These are phyloP conservation scores for Bufotes viridis DNA, from an alignment of 2,797 vertebrate species.

Conservation along the genomic window DNA sequence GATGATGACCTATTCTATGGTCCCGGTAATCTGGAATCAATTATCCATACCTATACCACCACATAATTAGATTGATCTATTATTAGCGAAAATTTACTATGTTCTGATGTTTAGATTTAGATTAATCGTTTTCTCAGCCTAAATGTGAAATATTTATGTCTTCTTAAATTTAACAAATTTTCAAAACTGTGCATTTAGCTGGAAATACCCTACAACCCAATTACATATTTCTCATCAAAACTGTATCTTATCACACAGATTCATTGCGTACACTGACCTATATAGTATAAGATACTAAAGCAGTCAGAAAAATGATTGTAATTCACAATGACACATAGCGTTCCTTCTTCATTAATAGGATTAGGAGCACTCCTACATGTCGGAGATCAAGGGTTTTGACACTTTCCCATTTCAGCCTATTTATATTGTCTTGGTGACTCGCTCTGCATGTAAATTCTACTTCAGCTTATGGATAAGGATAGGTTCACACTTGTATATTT, in stretches of 20 bases:
- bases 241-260: not conserved
- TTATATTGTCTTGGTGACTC: not conserved
- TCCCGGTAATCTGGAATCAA: conserved; percentile 79
- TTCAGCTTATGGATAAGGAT: not conserved
- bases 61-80: not conserved
- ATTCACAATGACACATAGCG: not conserved
- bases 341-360: not conserved
- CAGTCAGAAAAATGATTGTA: not conserved
- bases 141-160: not conserved
- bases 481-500: not conserved
- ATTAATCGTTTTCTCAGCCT: not conserved
- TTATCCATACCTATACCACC: not conserved
- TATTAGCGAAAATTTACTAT: not conserved
- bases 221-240: not conserved
- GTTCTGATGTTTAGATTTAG: not conserved
- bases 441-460: not conserved
- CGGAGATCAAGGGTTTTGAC: not conserved
- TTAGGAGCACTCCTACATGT: not conserved
- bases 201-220: too few relatives aligned
- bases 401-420: not conserved
- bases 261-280: not conserved
- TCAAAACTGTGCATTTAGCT: not conserved
- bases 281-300: not conserved
- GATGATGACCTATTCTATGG: conserved; percentile 97
- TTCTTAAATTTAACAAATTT: not conserved